Base-by-base conservation (phyloP, 2,797 vertebrate genomes). In the Neosalanx taihuensis region DNA sequence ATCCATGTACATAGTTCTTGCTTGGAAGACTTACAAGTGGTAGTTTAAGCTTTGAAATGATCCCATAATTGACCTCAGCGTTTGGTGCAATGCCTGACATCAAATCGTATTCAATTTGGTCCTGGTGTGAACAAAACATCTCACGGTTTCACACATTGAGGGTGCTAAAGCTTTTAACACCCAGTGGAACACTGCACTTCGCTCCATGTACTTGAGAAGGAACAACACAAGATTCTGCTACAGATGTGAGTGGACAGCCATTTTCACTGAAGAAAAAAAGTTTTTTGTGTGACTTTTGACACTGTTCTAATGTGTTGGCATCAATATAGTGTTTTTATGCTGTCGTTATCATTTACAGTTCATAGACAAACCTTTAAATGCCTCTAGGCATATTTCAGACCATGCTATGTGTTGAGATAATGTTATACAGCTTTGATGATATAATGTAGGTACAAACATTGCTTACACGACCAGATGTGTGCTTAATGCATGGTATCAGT, bases 91-190 rank as follows among this genome's bases (percentile, higher is more conserved):
- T 83, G 86, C 87, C 86, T 89, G 85, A 89, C 87, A 88, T 86
- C 78, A 79, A 79, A 80, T 74, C 80, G 83, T 78, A 83, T 85
- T 90, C 90, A 90, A 88, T 91, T 91, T 89, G 84, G 81, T 85
- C 83, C 85, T 89, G 85, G 92, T 92, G 90, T 89, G 89, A 92
- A 93, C 91, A 91, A 88, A 90, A 90, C 91, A 86, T 81, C 89
- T 89, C 83, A 89, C 89, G 85, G 85, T 89, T 92, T 93, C 92
- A 91, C 92, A 92, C 92, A 90, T 92, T 88, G 88, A 85, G 85
- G 74, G 84, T 87, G 88, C 87, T 91, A 88, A 90, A 87, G 89
- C 91, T 93, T 92, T 93, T 93, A 91, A 90, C 92, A 92, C 90
- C 85, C 77, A 74, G 76, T 89, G 84, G 88, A 88, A 90, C 90